Conservation (phyloP, 2,888 invertebrate genomes). For the Ochropleura leucogaster region DNA sequence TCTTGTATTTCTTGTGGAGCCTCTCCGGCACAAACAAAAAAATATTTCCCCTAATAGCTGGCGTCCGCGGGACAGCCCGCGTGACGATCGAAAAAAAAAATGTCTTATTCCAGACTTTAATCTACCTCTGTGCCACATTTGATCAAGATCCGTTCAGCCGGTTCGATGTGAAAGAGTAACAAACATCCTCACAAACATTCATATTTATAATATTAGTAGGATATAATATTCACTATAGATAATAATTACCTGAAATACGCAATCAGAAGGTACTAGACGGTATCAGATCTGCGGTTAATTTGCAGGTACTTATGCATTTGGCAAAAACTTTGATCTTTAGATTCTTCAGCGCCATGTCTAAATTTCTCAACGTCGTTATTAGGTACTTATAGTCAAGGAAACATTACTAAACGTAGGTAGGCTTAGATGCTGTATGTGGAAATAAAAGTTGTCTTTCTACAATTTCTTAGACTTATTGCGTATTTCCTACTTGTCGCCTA, state of each 20-base stretch:
- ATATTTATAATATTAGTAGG: no score
- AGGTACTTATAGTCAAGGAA: conserved; percentile 9
- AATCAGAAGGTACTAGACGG: background rate
- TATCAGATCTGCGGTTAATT: background rate
- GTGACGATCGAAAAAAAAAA: no score
- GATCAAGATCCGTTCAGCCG: no score
- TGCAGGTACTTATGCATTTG: background rate
- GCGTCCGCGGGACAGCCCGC: no score
- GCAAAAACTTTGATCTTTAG: conserved; percentile 6
- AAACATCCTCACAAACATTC: no score
- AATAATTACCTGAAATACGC: background rate
- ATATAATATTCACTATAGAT: no score
- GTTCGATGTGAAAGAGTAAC: no score
- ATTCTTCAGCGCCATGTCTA: background rate
- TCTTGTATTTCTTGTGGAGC: no score
- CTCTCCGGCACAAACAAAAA: no score
- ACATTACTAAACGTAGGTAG: conserved; percentile 17
- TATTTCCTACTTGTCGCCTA: conserved; percentile 10
- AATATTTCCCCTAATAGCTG: no score
- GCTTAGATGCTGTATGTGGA: conserved; percentile 22
- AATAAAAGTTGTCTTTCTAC: conserved; percentile 23
- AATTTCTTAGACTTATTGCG: conserved; percentile 29
- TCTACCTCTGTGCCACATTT: no score
- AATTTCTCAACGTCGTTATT: conserved; percentile 30
- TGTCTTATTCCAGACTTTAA: no score